Percentiles rank a stretch among this genome's conserved stretches.
These are phyloP conservation scores for Hemicrepidius hirtus DNA, from an alignment of 2,888 invertebrate genomes.

Conservation along the genomic window DNA sequence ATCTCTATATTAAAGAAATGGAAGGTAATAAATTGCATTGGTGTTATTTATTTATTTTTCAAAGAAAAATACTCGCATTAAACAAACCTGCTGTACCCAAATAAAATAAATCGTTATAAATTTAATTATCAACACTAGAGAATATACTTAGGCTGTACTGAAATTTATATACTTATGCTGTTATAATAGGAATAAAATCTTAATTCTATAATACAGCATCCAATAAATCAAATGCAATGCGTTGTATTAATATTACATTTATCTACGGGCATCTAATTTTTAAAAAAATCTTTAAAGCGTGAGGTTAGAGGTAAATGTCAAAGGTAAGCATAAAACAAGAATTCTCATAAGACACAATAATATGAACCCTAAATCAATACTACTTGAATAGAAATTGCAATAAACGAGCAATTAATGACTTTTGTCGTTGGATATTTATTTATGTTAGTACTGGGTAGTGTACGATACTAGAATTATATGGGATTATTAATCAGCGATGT, in stretches of 20 bases:
- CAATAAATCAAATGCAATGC: neutral
- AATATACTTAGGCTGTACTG: no score
- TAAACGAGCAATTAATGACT: constrained; percentile 56
- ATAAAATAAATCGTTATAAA: no score
- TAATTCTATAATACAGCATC: neutral
- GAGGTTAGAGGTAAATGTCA: constrained; percentile 35
- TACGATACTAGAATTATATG: constrained; percentile 50
- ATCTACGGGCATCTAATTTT: neutral
- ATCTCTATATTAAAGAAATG: no score
- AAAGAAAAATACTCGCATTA: no score
- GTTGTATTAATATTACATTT: constrained; percentile 16
- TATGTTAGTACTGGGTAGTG: constrained; percentile 54
- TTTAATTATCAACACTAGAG: no score
- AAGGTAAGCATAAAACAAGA: constrained; percentile 33
- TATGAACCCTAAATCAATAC: constrained; percentile 54
- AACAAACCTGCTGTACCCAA: no score
- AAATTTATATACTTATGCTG: no score
- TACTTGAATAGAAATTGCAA: constrained; percentile 55
- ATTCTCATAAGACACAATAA: constrained; percentile 38
- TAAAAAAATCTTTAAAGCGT: constrained; percentile 11
- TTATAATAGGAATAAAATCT: no score
- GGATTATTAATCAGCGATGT: constrained; percentile 51
- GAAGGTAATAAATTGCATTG: no score
- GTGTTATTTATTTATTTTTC: no score
- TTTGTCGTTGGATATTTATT: constrained; percentile 57